Evolutionary conservation across 2,113 vertebrate genomes (phyloP), one percentile per base, ranked within the genome.

Genomic region (Asarcornis scutulata): DNA sequence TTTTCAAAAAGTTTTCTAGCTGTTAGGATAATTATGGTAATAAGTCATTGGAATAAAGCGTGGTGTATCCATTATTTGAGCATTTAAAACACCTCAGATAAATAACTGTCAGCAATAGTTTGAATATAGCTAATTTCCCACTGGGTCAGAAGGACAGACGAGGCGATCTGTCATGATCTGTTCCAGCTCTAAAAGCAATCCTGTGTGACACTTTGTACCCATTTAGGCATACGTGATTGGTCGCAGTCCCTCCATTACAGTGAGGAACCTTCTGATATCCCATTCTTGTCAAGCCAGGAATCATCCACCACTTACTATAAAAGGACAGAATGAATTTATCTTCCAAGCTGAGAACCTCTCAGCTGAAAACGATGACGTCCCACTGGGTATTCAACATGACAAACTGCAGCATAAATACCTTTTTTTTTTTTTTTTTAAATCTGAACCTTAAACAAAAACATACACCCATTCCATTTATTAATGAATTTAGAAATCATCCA

Each of bases 131-230:
- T 90, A 59, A 90, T 93, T 96, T 92, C 77, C 76, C 73, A 91
- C 42, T 68, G 42, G 38, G 64, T 93, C 77, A 95, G 56, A 71
- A 92, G 81, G 79, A 74, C 50, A 95, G 83, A 89, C 36, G 86
- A 95, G 80, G 92, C 91, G 83, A 94, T 78, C 66, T 91, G 88
- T 96, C 92, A 84, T 38, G 55, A 75, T 68, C 40, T 52, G 88
- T 89, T 93, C 73, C 34, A 91, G 34, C 58, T 94, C 80, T 72
- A 52, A 34, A 92, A 93, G 46, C 78, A 69, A 88, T 40, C 83
- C 13, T 29, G n/a, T 87, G 69, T 83, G 92, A 92, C 77, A 86
- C 77, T 93, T 95, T 66, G 56, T 62, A 84, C 48, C 88, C 60
- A 93, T 95, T 91, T 91, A 93, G 60, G 48, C 0, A 0, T 84